Evolutionary conservation across 2,113 vertebrate species (phyloP).

Genomic region (Sialia sialis): DNA sequence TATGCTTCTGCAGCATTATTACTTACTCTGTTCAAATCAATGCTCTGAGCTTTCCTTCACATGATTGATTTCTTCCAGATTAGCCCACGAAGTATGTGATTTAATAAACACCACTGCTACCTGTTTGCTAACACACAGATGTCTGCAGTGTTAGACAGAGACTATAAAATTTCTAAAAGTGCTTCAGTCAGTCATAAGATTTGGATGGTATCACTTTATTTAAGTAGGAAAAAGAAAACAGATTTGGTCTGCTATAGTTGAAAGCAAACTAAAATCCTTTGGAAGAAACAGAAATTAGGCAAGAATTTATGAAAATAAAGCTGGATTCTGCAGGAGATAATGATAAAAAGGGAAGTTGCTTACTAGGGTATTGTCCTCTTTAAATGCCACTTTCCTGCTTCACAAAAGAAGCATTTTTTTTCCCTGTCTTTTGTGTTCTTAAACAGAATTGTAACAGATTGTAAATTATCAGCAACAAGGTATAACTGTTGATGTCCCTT

Average conservation of each 20-base stretch:
- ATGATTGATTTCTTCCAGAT: constrained; percentile 78
- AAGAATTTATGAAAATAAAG: not conserved
- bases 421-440: not conserved
- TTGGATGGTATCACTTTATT: not conserved
- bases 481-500: not conserved
- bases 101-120: constrained; percentile 69
- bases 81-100: constrained; percentile 60
- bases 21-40: constrained; percentile 78
- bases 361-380: not conserved
- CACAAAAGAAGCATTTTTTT: not conserved
- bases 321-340: not conserved
- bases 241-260: not conserved
- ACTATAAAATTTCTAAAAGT: not conserved
- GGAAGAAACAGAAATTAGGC: not conserved
- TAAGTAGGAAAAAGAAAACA: not conserved
- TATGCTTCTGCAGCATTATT: constrained; percentile 78
- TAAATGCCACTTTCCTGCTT: not conserved
- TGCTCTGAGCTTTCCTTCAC: constrained; percentile 71
- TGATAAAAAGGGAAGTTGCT: not conserved
- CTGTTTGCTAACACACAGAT: constrained; percentile 16
- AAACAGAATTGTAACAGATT: not conserved
- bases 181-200: not conserved
- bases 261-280: not conserved
- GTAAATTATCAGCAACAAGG: not conserved
- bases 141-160: not conserved